Percentiles rank a stretch among this genome's conserved stretches.
phyloP scores from a whole-genome alignment of 2,888 invertebrate species.

The Netelia inedita region DNA sequence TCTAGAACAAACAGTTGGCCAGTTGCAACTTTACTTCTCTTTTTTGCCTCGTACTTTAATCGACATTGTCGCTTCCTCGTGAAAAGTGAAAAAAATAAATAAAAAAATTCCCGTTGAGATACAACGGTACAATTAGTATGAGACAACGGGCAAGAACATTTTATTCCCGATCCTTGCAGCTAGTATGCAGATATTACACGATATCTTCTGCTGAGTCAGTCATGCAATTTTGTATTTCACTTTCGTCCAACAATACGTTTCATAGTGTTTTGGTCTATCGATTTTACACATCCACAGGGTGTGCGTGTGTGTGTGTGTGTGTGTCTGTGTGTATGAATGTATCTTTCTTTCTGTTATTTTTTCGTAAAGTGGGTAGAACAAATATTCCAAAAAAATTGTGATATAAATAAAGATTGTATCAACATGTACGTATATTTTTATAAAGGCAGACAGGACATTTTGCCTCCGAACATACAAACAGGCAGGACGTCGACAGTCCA shows the following conservation, averaged over 20 bases:
- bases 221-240: slow-evolving; percentile 37
- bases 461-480: slow-evolving; percentile 67
- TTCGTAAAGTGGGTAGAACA: slow-evolving; percentile 53
- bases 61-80: slow-evolving; percentile 50
- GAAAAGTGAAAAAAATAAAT: slow-evolving; percentile 17
- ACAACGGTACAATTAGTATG: slow-evolving; percentile 45
- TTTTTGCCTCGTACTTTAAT: slow-evolving; percentile 56
- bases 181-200: slow-evolving; percentile 54
- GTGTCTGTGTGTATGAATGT: background rate
- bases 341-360: slow-evolving; percentile 14
- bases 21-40: slow-evolving; percentile 73
- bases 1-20: slow-evolving; percentile 78
- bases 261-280: slow-evolving; percentile 58
- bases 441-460: slow-evolving; percentile 68
- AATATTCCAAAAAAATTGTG: slow-evolving; percentile 48
- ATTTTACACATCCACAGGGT: slow-evolving; percentile 54
- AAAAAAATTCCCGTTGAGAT: slow-evolving; percentile 26
- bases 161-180: slow-evolving; percentile 45
- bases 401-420: slow-evolving; percentile 67
- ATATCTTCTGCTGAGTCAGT: slow-evolving; percentile 55
- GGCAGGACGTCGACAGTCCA: slow-evolving; percentile 60
- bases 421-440: slow-evolving; percentile 69
- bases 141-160: slow-evolving; percentile 35
- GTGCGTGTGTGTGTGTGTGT: background rate
- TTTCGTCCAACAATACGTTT: slow-evolving; percentile 35